A percentile compares a stretch with the other conserved stretches of the same genome.
phyloP scores from a whole-genome alignment of 1,140 invertebrate species.

The Zaprionus tsacasi region DNA sequence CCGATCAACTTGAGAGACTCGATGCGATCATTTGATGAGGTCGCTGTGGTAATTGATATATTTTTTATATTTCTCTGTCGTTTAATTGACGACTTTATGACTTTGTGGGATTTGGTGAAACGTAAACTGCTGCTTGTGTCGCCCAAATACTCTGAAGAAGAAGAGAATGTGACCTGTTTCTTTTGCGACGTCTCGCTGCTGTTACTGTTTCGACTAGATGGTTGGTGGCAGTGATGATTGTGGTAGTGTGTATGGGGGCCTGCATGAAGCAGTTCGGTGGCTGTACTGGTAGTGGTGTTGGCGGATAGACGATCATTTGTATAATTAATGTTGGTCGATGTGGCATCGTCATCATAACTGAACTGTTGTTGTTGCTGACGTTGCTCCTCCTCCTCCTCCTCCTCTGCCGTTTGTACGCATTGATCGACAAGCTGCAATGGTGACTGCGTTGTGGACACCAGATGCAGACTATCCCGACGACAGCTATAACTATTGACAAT shows the following conservation, averaged over 20 bases:
- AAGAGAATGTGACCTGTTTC: slow-evolving; percentile 59
- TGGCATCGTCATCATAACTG: slow-evolving; percentile 27
- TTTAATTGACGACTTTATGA: slow-evolving; percentile 59
- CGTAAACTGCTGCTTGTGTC: slow-evolving; percentile 8
- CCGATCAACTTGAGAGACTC: slow-evolving; percentile 49
- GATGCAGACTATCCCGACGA: slow-evolving; percentile 58
- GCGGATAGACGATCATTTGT: not conserved
- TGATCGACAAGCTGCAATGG: slow-evolving; percentile 63
- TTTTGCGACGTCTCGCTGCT: slow-evolving; percentile 57
- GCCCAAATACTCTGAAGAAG: slow-evolving; percentile 46
- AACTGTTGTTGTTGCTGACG: not conserved
- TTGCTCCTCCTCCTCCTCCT: slow-evolving; percentile 12
- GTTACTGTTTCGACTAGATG: slow-evolving; percentile 66
- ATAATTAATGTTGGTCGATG: slow-evolving; percentile 21
- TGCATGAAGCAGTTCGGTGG: slow-evolving; percentile 19
- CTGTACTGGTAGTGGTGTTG: slow-evolving; percentile 11
- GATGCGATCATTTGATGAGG: slow-evolving; percentile 35
- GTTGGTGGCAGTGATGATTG: slow-evolving; percentile 56
- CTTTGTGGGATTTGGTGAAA: slow-evolving; percentile 3
- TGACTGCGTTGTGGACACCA: slow-evolving; percentile 56
- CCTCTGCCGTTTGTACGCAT: slow-evolving; percentile 53
- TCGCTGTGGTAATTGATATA: slow-evolving; percentile 25
- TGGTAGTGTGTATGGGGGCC: slow-evolving; percentile 21
- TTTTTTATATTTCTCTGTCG: slow-evolving; percentile 25
- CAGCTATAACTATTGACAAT: slow-evolving; percentile 72